Percentiles rank a stretch among this genome's conserved stretches.
Evolutionary conservation across 2,888 invertebrate genomes (phyloP).

Genomic region (Branchellion lobata): DNA sequence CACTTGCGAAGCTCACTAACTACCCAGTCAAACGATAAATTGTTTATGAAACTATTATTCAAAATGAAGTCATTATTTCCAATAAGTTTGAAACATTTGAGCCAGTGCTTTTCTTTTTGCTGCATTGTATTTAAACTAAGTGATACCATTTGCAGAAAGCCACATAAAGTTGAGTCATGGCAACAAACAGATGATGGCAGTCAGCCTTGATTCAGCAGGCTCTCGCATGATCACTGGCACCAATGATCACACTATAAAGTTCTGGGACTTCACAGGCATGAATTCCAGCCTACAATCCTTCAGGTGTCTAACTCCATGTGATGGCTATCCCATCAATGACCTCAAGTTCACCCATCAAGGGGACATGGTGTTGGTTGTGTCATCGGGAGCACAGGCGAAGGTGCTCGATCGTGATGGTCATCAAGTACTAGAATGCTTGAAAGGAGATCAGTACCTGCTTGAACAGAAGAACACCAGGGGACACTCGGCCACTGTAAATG

Average conservation of each 20-base stretch:
- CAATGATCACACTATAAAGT: conserved; percentile 89
- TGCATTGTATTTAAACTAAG: neutral
- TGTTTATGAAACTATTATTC: neutral
- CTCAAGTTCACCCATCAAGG: conserved; percentile 90
- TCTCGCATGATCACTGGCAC: conserved; percentile 87
- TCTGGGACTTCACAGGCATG: conserved; percentile 99
- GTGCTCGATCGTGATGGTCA: conserved; percentile 91
- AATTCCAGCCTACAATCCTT: conserved; percentile 87
- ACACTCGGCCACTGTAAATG: conserved; percentile 85
- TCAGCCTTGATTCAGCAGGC: conserved; percentile 90
- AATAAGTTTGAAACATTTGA: neutral
- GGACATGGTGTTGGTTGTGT: conserved; percentile 85
- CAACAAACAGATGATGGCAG: conserved; percentile 68
- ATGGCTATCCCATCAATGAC: conserved; percentile 83
- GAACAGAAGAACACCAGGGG: conserved; percentile 71
- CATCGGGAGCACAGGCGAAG: conserved; percentile 80
- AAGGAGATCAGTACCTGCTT: conserved; percentile 91
- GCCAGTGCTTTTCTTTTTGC: neutral
- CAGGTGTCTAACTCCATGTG: conserved; percentile 87
- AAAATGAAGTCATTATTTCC: neutral
- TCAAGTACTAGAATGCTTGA: conserved; percentile 85
- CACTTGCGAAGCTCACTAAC: too few relatives aligned
- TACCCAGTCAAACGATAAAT: too few relatives aligned
- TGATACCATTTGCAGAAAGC: neutral
- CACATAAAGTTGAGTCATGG: conserved; percentile 41